Evolutionary conservation across 2,113 vertebrate genomes (phyloP).

Genomic region (Bombycilla garrulus): DNA sequence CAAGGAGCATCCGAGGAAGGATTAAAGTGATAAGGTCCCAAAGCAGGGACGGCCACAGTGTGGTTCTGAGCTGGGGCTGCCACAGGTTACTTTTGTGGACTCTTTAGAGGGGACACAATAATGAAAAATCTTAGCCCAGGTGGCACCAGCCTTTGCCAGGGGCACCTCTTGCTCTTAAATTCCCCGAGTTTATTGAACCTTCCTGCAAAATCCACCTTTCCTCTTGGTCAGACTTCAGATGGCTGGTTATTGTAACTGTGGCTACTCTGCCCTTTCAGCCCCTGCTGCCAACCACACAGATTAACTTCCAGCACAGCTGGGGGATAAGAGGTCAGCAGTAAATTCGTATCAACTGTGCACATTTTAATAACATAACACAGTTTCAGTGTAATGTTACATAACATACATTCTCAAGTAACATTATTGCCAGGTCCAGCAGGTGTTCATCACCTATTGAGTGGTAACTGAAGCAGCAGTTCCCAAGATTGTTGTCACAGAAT

Average conservation of each 20-base stretch:
- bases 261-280: neutral
- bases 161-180: neutral
- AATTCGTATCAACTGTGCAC: neutral
- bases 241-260: accelerated
- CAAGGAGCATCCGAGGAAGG: neutral
- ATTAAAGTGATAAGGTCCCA: neutral
- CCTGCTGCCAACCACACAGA: neutral
- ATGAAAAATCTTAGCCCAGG: neutral
- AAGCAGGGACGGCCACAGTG: accelerated
- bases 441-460: neutral
- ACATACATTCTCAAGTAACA: neutral
- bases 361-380: neutral
- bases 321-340: neutral
- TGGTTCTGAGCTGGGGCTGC: neutral
- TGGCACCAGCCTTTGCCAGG: neutral
- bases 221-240: neutral
- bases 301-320: neutral
- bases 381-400: neutral
- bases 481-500: neutral
- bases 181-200: neutral
- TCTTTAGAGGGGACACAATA: neutral
- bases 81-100: neutral
- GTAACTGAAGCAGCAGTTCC: neutral
- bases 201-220: neutral
- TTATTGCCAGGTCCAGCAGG: neutral